Percentiles rank a stretch among this genome's conserved stretches.
These are phyloP conservation scores for Datnioides undecimradiatus DNA, from an alignment of 2,113 vertebrate species.

Conservation along the genomic window DNA sequence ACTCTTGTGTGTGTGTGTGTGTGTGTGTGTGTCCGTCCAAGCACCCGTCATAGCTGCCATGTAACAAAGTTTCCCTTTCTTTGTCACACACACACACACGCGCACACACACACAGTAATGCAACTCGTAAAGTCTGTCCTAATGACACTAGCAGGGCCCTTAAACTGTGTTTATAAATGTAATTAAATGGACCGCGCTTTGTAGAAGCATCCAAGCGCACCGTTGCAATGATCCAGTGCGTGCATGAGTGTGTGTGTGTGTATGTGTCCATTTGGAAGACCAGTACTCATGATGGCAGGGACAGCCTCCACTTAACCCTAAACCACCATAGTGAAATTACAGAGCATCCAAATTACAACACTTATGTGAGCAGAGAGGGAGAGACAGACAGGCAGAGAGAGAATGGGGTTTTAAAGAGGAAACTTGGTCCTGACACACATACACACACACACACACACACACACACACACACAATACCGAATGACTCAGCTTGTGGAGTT, in stretches of 20 bases:
- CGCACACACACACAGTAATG: slow-evolving; percentile 30
- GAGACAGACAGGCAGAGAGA: slow-evolving; percentile 36
- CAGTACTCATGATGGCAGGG: slow-evolving; percentile 67
- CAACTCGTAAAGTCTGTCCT: slow-evolving; percentile 74
- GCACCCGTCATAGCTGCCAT: slow-evolving; percentile 47
- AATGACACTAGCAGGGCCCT: slow-evolving; percentile 77
- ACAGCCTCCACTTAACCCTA: slow-evolving; percentile 81
- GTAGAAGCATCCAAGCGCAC: slow-evolving; percentile 71
- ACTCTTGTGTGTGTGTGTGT: slow-evolving; percentile 36
- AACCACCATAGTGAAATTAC: slow-evolving; percentile 80
- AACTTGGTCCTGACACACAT: slow-evolving; percentile 56
- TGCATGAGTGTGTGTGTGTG: slow-evolving; percentile 44
- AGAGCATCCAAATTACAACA: slow-evolving; percentile 81
- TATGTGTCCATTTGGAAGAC: slow-evolving; percentile 71
- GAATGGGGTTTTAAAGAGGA: slow-evolving; percentile 64
- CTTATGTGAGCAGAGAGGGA: slow-evolving; percentile 67
- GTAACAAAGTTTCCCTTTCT: slow-evolving; percentile 63
- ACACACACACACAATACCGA: slow-evolving; percentile 34
- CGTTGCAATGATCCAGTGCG: slow-evolving; percentile 57
- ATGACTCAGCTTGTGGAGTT: slow-evolving; percentile 56
- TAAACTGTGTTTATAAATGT: slow-evolving; percentile 84
- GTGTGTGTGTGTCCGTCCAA: slow-evolving; percentile 44
- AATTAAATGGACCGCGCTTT: slow-evolving; percentile 82
- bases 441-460: slow-evolving; percentile 32
- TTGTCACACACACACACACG: slow-evolving; percentile 9